phyloP scores from a whole-genome alignment of 1,140 invertebrate species.

The Aphidius gifuensis region DNA sequence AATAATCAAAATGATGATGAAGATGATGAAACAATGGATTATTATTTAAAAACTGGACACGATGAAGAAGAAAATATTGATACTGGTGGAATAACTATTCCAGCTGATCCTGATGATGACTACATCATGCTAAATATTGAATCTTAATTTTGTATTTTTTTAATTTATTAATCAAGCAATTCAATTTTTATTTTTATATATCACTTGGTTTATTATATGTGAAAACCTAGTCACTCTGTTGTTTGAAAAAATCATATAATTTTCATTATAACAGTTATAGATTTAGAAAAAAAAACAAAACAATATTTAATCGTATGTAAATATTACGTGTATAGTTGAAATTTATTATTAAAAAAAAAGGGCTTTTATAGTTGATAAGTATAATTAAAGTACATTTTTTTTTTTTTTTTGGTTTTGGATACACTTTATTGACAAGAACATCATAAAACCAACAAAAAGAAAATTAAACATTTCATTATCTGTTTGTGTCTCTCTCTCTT shows the following conservation, averaged over 20 bases:
- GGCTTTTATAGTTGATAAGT: no score
- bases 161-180: background rate
- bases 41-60: slow-evolving; percentile 53
- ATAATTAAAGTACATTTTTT: no score
- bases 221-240: background rate
- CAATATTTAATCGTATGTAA: no score
- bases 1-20: slow-evolving; percentile 43
- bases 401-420: no score
- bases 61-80: slow-evolving; percentile 59
- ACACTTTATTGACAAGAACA: no score
- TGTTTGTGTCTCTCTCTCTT: no score
- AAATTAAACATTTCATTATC: no score
- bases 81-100: slow-evolving; percentile 64
- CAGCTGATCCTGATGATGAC: slow-evolving; percentile 48
- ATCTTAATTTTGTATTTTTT: slow-evolving; percentile 25
- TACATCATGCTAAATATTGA: slow-evolving; percentile 33
- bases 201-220: background rate
- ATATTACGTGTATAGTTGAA: no score
- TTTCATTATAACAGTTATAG: background rate
- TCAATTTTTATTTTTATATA: background rate
- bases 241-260: no score
- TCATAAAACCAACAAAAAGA: no score
- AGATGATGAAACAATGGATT: slow-evolving; percentile 54
- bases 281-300: background rate
- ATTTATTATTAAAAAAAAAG: no score